phyloP scores from a whole-genome alignment of 2,888 invertebrate genomes.

The Drosophila prostipennis region DNA sequence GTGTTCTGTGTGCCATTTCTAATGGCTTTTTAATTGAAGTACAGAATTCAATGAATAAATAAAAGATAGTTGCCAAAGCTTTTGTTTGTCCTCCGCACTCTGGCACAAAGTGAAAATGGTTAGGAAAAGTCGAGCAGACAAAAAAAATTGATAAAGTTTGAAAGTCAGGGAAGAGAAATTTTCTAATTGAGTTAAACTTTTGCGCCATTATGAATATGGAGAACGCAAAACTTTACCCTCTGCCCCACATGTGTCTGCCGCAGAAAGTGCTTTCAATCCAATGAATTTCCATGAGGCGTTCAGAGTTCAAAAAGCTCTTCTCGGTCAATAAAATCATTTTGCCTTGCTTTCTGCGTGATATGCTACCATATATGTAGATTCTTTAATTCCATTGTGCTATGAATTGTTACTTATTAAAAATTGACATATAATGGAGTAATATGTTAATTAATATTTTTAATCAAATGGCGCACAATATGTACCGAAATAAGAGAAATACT shows the following conservation, averaged over 20 bases:
- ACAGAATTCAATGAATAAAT: constrained; percentile 74
- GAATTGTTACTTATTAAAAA: no score
- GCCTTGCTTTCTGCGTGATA: not conserved
- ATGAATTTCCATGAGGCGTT: constrained; percentile 33
- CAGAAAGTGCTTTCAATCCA: constrained; percentile 33
- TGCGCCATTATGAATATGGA: constrained; percentile 34
- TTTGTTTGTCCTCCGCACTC: constrained; percentile 15
- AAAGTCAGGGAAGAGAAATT: constrained; percentile 51
- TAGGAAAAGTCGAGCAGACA: constrained; percentile 3
- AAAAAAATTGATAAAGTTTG: constrained; percentile 17
- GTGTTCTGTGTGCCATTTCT: constrained; percentile 40
- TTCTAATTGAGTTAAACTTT: constrained; percentile 62
- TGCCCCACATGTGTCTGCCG: constrained; percentile 17
- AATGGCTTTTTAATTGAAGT: constrained; percentile 75
- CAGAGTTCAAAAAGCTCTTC: constrained; percentile 19
- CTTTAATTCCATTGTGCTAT: not conserved
- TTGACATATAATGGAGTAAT: no score
- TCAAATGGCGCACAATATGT: no score
- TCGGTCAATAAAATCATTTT: constrained; percentile 29
- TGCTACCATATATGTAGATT: not conserved
- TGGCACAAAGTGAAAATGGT: constrained; percentile 8
- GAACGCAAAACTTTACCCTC: constrained; percentile 33
- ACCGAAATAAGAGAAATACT: not conserved
- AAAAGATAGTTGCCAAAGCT: constrained; percentile 57
- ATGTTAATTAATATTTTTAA: not conserved